phyloP scores from a whole-genome alignment of 2,113 vertebrate genomes.

The Ophthalmolycus amberensis region DNA sequence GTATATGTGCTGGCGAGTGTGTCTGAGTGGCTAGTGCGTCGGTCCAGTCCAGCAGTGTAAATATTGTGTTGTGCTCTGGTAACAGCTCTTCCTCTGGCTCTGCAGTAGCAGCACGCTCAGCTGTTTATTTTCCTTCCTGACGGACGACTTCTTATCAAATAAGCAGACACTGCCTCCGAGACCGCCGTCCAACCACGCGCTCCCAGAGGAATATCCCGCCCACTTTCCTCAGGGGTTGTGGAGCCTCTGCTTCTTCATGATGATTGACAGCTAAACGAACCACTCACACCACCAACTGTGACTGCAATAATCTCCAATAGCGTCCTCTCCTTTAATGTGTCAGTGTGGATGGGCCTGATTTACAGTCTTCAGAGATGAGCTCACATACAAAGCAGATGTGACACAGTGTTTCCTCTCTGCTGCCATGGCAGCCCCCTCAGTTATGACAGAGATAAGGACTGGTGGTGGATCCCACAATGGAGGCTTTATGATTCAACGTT shows the following conservation, averaged over 20 bases:
- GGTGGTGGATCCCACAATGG: slow-evolving; percentile 45
- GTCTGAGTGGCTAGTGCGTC: slow-evolving; percentile 57
- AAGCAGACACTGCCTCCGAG: slow-evolving; percentile 79
- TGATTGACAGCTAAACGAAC: slow-evolving; percentile 48
- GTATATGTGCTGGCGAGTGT: slow-evolving; percentile 50
- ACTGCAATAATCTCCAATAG: background rate
- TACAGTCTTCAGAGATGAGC: slow-evolving; percentile 20
- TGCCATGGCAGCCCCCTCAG: slow-evolving; percentile 55
- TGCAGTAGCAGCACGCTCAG: slow-evolving; percentile 76
- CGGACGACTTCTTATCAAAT: slow-evolving; percentile 87
- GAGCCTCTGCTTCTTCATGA: slow-evolving; percentile 1
- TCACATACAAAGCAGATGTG: slow-evolving; percentile 45
- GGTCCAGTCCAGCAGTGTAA: slow-evolving; percentile 74
- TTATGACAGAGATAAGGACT: slow-evolving; percentile 68
- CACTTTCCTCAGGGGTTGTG: slow-evolving; percentile 32
- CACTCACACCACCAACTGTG: slow-evolving; percentile 17
- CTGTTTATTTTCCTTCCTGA: slow-evolving; percentile 86
- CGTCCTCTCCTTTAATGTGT: background rate
- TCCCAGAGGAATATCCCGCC: slow-evolving; percentile 72
- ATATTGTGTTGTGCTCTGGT: slow-evolving; percentile 87
- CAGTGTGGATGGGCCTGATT: slow-evolving; percentile 11
- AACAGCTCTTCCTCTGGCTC: slow-evolving; percentile 79
- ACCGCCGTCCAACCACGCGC: slow-evolving; percentile 73
- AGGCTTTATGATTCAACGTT: slow-evolving; percentile 58
- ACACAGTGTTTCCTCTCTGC: slow-evolving; percentile 54